phyloP scores from a whole-genome alignment of 2,797 vertebrate species.

The Pagetopsis macropterus region DNA sequence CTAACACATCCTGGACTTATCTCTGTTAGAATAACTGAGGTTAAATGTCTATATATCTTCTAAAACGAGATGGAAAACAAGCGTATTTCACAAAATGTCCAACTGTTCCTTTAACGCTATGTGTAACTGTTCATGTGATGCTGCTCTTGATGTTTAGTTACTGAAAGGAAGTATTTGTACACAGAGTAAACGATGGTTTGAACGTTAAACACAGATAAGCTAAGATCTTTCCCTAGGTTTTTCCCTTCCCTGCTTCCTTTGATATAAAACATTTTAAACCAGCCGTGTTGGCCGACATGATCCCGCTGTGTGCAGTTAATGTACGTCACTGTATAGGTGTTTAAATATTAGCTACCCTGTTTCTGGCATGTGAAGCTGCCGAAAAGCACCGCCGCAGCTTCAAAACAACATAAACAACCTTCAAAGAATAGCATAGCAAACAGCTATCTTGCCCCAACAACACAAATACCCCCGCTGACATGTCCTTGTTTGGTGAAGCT shows the following conservation, averaged over 20 bases:
- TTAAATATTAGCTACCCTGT: background rate
- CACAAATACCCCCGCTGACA: slow-evolving; percentile 18
- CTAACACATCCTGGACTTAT: background rate
- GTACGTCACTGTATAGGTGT: background rate
- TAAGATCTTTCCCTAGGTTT: background rate
- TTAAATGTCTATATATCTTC: background rate
- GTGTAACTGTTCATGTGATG: background rate
- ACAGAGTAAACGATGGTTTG: background rate
- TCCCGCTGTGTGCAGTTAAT: background rate
- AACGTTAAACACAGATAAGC: background rate
- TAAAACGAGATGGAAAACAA: background rate
- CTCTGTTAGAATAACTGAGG: background rate
- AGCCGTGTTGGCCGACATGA: background rate
- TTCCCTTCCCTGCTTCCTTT: background rate
- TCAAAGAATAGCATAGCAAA: slow-evolving; percentile 36
- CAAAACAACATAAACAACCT: slow-evolving; percentile 1
- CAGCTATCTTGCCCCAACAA: slow-evolving; percentile 6
- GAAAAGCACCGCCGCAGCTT: slow-evolving; percentile 16
- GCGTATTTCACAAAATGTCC: background rate
- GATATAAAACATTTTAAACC: slow-evolving; percentile 3
- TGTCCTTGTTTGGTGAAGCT: background rate
- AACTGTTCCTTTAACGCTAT: slow-evolving; percentile 21
- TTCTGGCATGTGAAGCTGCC: background rate
- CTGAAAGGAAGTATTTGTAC: background rate
- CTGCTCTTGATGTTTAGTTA: slow-evolving; percentile 4